phyloP scores from a whole-genome alignment of 23 tunicate genomes.

The Halocynthia aurantium region DNA sequence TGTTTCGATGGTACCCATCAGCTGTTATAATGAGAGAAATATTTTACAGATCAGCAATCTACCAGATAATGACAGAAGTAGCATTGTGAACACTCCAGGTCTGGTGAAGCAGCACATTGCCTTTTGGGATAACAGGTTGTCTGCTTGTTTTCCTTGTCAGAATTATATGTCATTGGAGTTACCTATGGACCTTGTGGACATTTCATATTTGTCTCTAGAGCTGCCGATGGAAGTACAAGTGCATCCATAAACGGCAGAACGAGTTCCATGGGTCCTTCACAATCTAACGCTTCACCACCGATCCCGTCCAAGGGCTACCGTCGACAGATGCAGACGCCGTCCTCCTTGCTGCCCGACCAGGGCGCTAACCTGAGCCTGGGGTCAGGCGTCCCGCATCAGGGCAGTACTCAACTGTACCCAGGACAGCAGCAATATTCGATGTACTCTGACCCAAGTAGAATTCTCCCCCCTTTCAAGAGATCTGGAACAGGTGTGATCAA shows the following conservation, averaged over 20 bases:
- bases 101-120: conserved; percentile 80
- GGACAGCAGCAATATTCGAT: conserved; percentile 19
- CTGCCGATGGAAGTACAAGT: background rate
- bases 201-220: background rate
- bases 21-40: background rate
- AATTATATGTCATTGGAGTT: background rate
- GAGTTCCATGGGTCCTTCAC: conserved; percentile 4
- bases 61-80: conserved; percentile 34
- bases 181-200: background rate
- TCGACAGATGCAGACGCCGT: conserved; percentile 29
- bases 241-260: conserved; percentile 1
- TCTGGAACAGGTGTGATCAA: conserved; percentile 19
- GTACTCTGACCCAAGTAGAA: conserved; percentile 12
- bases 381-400: background rate
- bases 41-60: conserved; percentile 29
- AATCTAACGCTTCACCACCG: conserved; percentile 15
- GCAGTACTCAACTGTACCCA: background rate
- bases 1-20: too few relatives aligned
- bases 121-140: conserved; percentile 77
- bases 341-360: conserved; percentile 12
- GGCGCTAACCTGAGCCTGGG: background rate
- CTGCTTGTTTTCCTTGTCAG: background rate
- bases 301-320: conserved; percentile 30
- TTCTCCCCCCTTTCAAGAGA: conserved; percentile 15
- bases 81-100: conserved; percentile 32